Conservation (phyloP, 2,113 vertebrate genomes). For the Aegotheles bennettii region DNA sequence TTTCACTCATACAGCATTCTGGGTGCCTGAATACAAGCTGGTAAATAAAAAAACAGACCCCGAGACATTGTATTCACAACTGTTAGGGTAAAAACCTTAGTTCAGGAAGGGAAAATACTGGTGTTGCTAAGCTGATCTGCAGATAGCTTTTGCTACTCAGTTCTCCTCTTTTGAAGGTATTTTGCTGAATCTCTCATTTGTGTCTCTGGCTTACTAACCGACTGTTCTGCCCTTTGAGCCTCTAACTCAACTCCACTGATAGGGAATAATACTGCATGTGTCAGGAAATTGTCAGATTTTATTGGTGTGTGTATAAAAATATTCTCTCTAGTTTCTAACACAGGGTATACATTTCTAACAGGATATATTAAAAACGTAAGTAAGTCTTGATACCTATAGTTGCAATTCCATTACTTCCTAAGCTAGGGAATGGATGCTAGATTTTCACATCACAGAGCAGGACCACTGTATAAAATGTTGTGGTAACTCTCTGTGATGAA, state of each 20-base stretch:
- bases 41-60: not conserved
- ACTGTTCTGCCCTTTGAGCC: not conserved
- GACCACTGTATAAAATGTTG: accelerated
- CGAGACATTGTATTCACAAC: not conserved
- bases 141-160: not conserved
- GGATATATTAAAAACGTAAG: not conserved
- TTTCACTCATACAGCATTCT: not conserved
- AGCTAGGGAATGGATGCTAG: not conserved
- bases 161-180: not conserved
- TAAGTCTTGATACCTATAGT: not conserved
- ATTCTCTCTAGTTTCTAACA: not conserved
- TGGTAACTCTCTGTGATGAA: not conserved
- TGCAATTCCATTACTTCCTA: not conserved
- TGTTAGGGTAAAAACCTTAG: not conserved
- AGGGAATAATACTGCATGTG: not conserved
- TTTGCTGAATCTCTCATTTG: not conserved
- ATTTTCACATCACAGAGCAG: not conserved
- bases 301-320: not conserved
- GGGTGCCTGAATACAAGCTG: not conserved
- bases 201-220: not conserved
- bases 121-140: not conserved
- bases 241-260: not conserved
- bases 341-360: too few species aligned
- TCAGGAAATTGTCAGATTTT: not conserved
- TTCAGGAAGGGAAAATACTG: not conserved